These are phyloP conservation scores for Pangasius djambal DNA, from an alignment of 2,797 vertebrate genomes.

Conservation along the genomic window DNA sequence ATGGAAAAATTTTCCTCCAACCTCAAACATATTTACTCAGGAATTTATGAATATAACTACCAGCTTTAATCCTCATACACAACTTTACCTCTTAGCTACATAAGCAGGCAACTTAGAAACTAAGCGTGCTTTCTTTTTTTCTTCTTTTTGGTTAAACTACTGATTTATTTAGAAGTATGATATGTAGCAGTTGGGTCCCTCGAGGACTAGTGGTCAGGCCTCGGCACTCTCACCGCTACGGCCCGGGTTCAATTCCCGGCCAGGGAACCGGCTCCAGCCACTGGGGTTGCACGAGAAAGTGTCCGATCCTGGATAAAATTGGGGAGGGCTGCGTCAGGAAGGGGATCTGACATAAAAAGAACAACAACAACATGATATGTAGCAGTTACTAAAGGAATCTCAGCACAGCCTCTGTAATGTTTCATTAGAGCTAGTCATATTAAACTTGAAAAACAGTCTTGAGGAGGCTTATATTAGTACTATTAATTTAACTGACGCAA, in stretches of 20 bases:
- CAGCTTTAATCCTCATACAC: not conserved
- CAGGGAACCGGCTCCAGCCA: too few relatives aligned
- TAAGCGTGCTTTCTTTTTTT: not conserved
- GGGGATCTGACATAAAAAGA: too few relatives aligned
- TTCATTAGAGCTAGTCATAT: not conserved
- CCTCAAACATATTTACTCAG: not conserved
- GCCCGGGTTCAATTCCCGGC: too few relatives aligned
- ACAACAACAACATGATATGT: not conserved
- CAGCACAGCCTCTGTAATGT: not conserved
- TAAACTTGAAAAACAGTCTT: not conserved
- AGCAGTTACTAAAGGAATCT: not conserved
- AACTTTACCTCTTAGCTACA: not conserved
- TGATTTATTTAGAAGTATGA: not conserved
- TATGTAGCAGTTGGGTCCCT: not conserved
- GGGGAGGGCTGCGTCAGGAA: too few relatives aligned
- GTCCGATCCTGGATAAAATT: too few relatives aligned
- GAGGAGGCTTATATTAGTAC: conserved; percentile 18
- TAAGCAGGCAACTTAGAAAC: not conserved
- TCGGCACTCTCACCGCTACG: too few relatives aligned
- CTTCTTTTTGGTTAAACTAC: not conserved
- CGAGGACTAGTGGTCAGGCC: too few relatives aligned
- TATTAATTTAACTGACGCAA: conserved; percentile 28
- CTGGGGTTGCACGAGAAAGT: too few relatives aligned
- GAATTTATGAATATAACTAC: not conserved
- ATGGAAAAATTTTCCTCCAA: not conserved